Evolutionary conservation across 2,113 vertebrate species (phyloP).

Genomic region (Vimba vimba): DNA sequence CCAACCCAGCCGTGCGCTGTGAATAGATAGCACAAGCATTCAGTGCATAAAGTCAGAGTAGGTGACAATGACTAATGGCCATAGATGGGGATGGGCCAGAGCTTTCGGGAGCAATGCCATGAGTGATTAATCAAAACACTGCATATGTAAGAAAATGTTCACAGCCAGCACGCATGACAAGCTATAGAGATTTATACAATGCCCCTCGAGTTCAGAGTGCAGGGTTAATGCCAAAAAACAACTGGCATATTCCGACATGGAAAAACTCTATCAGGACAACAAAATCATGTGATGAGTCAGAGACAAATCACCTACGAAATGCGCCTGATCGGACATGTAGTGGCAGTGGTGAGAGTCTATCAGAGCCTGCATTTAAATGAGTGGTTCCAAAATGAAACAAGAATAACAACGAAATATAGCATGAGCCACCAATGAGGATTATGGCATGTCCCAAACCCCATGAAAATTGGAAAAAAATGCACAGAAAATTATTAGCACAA

Average conservation of each 20-base stretch:
- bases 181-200: conserved; percentile 40
- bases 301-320: conserved; percentile 42
- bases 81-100: conserved; percentile 58
- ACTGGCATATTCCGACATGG: neutral
- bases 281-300: conserved; percentile 43
- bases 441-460: conserved; percentile 22
- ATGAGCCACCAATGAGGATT: conserved; percentile 17
- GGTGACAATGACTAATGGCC: conserved; percentile 60
- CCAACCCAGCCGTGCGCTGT: conserved; percentile 16
- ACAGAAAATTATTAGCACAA: conserved; percentile 38
- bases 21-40: conserved; percentile 51
- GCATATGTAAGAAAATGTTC: conserved; percentile 60
- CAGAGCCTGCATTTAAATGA: conserved; percentile 3
- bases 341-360: conserved; percentile 18
- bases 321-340: neutral
- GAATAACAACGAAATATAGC: neutral
- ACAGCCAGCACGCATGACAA: conserved; percentile 23
- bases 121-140: conserved; percentile 61
- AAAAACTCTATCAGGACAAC: conserved; percentile 38
- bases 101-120: conserved; percentile 57
- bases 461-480: conserved; percentile 23
- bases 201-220: conserved; percentile 42
- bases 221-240: conserved; percentile 48
- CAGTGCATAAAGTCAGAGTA: conserved; percentile 57
- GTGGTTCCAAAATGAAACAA: neutral